Conservation (phyloP, 1,140 invertebrate species). For the Calliphora vicina region DNA sequence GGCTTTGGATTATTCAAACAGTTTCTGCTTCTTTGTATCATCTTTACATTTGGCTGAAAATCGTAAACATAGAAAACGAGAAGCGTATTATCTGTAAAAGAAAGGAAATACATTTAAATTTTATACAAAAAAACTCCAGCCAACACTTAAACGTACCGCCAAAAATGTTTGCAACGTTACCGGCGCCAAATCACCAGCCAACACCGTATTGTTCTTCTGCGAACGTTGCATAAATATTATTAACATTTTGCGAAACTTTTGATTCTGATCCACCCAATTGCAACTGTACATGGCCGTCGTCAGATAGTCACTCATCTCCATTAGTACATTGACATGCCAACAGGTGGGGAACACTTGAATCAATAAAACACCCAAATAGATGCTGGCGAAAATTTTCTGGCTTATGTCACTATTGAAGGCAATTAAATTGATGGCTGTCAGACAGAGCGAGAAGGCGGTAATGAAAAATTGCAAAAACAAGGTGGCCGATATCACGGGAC, state of each 20-base stretch:
- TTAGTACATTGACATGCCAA: constrained; percentile 37
- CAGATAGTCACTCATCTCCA: constrained; percentile 24
- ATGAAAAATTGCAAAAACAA: constrained; percentile 38
- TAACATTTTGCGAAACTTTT: constrained; percentile 37
- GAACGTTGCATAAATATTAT: constrained; percentile 41
- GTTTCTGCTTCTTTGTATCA: not conserved
- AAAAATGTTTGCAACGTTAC: constrained; percentile 40
- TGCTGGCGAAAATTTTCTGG: constrained; percentile 20
- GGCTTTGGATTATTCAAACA: too few relatives aligned
- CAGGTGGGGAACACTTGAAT: constrained; percentile 38
- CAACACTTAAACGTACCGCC: not conserved
- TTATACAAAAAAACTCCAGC: not conserved
- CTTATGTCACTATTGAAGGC: constrained; percentile 26
- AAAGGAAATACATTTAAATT: not conserved
- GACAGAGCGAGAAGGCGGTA: constrained; percentile 38
- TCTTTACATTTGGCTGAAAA: constrained; percentile 21
- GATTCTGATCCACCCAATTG: constrained; percentile 38
- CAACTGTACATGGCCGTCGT: constrained; percentile 38
- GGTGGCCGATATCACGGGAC: constrained; percentile 34
- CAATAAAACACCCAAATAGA: constrained; percentile 25
- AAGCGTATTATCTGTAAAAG: constrained; percentile 38
- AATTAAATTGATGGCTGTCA: constrained; percentile 37
- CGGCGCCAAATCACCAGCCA: constrained; percentile 38
- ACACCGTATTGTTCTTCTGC: constrained; percentile 23
- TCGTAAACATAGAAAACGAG: constrained; percentile 37